Evolutionary conservation across 2,113 vertebrate species (phyloP).

Genomic region (Xenotilapia leptura): DNA sequence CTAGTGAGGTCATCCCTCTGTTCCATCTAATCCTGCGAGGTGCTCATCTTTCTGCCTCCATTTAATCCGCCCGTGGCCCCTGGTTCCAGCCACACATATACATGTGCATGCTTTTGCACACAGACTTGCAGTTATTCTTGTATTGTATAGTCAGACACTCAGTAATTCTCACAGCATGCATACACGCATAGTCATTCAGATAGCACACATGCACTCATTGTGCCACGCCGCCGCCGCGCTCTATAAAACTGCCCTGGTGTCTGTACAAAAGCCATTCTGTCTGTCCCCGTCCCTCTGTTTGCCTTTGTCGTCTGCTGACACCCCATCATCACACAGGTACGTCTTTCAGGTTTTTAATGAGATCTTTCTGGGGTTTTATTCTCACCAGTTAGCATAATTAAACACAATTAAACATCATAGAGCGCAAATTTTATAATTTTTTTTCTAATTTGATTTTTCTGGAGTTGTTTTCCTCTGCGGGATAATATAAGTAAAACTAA

Average conservation of each 20-base stretch:
- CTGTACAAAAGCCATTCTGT: conserved; percentile 13
- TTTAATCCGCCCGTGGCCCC: conserved; percentile 64
- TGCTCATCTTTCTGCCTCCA: conserved; percentile 67
- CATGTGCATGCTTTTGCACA: neutral
- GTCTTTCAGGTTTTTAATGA: neutral
- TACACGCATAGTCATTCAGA: conserved; percentile 2
- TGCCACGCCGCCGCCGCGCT: neutral
- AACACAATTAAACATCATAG: neutral
- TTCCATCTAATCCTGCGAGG: conserved; percentile 63
- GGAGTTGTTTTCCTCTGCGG: neutral
- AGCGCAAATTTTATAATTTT: neutral
- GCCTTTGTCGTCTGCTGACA: neutral
- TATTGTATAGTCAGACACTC: conserved; percentile 32
- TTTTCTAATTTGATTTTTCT: neutral
- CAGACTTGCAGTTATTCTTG: conserved; percentile 49
- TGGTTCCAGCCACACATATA: neutral
- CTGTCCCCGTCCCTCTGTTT: neutral
- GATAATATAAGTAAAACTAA: neutral
- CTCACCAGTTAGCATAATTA: neutral
- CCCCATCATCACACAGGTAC: conserved; percentile 40
- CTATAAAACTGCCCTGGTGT: conserved; percentile 57
- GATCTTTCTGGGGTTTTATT: neutral
- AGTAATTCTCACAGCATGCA: conserved; percentile 35
- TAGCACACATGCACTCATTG: neutral
- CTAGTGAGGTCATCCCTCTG: conserved; percentile 68